Conservation (phyloP, 37 sponge, comb jelly and placozoan species). For the Chondrilla cf. caribensis region DNA sequence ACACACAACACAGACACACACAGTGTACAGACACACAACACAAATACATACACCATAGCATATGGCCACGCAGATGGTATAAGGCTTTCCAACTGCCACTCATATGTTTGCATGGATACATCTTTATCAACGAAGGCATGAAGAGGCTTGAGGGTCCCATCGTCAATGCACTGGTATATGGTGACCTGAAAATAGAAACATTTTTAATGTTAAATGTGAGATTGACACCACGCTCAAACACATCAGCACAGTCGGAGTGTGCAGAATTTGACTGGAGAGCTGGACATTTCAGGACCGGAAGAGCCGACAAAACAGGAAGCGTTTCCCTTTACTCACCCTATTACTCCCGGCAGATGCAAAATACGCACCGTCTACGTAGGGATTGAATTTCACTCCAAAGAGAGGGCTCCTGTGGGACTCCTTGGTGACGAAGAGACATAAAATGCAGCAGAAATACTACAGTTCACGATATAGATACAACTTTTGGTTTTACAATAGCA, state of each 20-base stretch:
- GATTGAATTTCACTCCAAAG: slow-evolving; percentile 92
- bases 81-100: too few species aligned
- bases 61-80: too few species aligned
- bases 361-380: slow-evolving; percentile 49
- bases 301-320: background rate
- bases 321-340: slow-evolving; percentile 34
- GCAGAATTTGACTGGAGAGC: background rate
- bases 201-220: too few species aligned
- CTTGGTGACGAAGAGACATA: slow-evolving; percentile 17
- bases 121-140: slow-evolving; percentile 81
- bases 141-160: slow-evolving; percentile 47
- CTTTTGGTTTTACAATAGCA: background rate
- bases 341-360: slow-evolving; percentile 95
- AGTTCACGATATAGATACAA: too few species aligned
- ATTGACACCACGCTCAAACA: too few species aligned
- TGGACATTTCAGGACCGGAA: background rate
- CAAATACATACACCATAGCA: too few species aligned
- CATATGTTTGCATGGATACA: slow-evolving; percentile 34
- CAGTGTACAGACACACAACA: too few species aligned
- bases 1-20: too few species aligned
- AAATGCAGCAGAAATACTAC: too few species aligned
- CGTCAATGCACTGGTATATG: slow-evolving; percentile 67
- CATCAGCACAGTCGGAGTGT: background rate
- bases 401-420: slow-evolving; percentile 87
- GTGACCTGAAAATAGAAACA: background rate